Base-by-base conservation (phyloP, 2,888 invertebrate genomes). In the Sceliomorpha sp. region DNA sequence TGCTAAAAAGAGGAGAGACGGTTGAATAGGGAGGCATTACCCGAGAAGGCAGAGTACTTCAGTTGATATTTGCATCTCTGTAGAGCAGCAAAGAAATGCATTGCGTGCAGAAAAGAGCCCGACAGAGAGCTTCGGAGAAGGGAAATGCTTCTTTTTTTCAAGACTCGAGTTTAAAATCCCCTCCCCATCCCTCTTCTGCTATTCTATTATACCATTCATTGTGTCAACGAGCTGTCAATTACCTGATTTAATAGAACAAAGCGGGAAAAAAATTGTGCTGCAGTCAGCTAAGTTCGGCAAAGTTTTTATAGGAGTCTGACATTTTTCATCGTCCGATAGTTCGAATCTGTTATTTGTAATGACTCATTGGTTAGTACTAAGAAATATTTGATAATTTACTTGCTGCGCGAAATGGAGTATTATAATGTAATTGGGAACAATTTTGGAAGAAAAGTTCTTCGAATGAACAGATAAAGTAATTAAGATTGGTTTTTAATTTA, bases 1-100 rank as follows among this genome's bases (percentile, higher is more conserved):
- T 20, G 20, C 20, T 20, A 20, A 20, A 20, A 37, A n/a, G 12
- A 2, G 17, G 37, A n/a, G 17, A 12, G 7, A 34, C 15, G 13
- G 17, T 20, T 20, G 20, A 20, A 15, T 2, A 37, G 13, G 37
- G 17, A 37, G 13, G 7, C 9, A 15, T 15, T 15, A 37, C 13
- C 15, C 13, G 12, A 27, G 42, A 42, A 42, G 29, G 10, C 4
- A 26, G 26, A 26, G 39, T 39, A 13, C 20, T 20, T 39, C 24
- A 39, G 39, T 24, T 39, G 20, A 42, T 42, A 42, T 42, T 42
- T 42, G 42, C 42, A 42, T 42, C 8, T 42, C 26, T 42, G 29
- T 42, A 24, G 42, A 39, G 39, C n/a, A 42, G 10, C n/a, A 42
- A 24, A 42, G 27, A 26, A 26, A 10, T 26, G 42, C 42, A 42